Evolutionary conservation across 2,113 vertebrate species (phyloP), one percentile per base, ranked within the genome.

Genomic region (Urocitellus parryii): DNA sequence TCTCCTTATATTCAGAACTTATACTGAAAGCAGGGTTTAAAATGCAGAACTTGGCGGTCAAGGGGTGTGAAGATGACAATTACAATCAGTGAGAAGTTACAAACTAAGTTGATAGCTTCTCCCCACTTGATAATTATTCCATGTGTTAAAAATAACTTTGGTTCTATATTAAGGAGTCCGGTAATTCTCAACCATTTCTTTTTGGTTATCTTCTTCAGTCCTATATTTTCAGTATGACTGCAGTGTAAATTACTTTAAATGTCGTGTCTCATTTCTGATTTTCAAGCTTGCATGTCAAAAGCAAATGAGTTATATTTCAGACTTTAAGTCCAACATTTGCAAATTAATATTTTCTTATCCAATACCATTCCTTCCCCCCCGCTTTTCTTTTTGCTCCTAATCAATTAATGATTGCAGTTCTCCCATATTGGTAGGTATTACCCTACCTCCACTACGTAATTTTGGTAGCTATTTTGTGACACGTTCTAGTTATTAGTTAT

Each of bases 1-100:
- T 20, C 37, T 53, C 10, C 13, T 53, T 63, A 80, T 90, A 85
- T 86, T 89, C 17, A 92, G 6, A 92, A 90, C 13, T 76, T 76
- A 80, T 9, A 77, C 27, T 39, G 51, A 96, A 86, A 91, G 53
- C 14, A 78, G 61, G 78, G 56, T 76, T 94, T 88, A 53, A 93
- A 68, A 65, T 24, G 5, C 27, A 51, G 63, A 88, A 39, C 32
- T 73, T 61, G 67, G 51, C 14, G 73, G 48, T n/a, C 18, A 39
- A 87, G 5, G 14, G 16, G 20, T 53, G 11, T 29, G 16, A 13
- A 45, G 5, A 48, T 83, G 9, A 63, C 9, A 80, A 80, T 45
- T 76, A 68, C 34, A 48, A 74, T 6, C 72, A 88, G 22, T 76
- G 16, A 86, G 70, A 58, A 63, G 32, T 20, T 63, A 72, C 65